Conservation (phyloP, 2,888 invertebrate species). For the Drosophila merina region DNA sequence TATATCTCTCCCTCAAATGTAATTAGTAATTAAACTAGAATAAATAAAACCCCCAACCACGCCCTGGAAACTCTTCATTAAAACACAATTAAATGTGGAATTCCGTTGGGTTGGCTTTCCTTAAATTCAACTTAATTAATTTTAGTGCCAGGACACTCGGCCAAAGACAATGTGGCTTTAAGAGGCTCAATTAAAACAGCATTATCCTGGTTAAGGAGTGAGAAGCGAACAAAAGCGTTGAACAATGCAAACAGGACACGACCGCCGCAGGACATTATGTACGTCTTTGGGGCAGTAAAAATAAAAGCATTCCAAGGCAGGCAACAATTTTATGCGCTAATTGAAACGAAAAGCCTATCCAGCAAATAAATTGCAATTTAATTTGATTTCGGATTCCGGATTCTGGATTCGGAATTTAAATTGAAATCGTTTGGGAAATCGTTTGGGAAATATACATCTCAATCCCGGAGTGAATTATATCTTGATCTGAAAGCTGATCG, state of each 20-base stretch:
- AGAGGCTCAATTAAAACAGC: conserved; percentile 63
- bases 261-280: conserved; percentile 28
- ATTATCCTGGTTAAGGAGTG: conserved; percentile 47
- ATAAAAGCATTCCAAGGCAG: conserved; percentile 14
- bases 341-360: conserved; percentile 5
- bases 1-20: not conserved
- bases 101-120: conserved; percentile 4
- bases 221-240: conserved; percentile 9
- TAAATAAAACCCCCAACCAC: conserved; percentile 12
- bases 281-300: conserved; percentile 34
- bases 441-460: not conserved
- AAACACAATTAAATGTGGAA: conserved; percentile 24
- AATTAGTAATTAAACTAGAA: conserved; percentile 19
- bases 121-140: conserved; percentile 21
- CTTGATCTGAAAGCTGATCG: conserved; percentile 33
- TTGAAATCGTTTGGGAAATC: not conserved
- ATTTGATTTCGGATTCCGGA: conserved; percentile 3
- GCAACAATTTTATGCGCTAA: conserved; percentile 4
- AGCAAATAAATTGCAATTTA: conserved; percentile 31
- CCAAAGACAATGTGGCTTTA: conserved; percentile 37
- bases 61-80: conserved; percentile 5
- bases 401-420: conserved; percentile 11
- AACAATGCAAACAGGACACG: conserved; percentile 28
- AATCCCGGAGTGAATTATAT: conserved; percentile 15
- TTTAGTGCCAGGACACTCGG: conserved; percentile 1